Evolutionary conservation across 2,797 vertebrate species (phyloP).

Genomic region (Phoxinus dragarum): DNA sequence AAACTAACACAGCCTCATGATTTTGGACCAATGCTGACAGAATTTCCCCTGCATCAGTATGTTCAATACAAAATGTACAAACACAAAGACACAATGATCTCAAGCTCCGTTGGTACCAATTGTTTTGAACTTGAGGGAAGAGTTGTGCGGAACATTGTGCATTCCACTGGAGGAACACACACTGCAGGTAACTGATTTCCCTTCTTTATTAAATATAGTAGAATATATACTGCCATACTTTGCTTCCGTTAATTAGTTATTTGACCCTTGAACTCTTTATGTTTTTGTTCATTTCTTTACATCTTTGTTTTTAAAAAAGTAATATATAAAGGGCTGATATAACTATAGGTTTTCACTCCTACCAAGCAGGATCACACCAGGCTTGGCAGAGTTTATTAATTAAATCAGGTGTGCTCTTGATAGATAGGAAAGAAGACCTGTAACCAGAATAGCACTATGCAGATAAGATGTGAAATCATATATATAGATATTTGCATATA

Average conservation of each 20-base stretch:
- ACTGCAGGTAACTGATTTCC: neutral
- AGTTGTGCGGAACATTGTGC: no score
- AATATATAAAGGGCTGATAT: neutral
- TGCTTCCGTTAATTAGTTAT: neutral
- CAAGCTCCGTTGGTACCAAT: no score
- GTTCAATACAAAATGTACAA: no score
- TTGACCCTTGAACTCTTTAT: neutral
- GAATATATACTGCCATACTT: neutral
- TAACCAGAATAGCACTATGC: neutral
- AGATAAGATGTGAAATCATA: neutral
- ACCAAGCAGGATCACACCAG: neutral
- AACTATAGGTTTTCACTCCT: neutral
- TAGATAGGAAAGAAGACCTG: neutral
- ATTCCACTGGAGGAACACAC: no score
- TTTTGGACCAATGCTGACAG: no score
- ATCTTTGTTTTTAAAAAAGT: neutral
- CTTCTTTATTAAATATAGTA: neutral
- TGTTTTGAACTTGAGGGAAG: no score
- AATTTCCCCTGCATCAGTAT: no score
- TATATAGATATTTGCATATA: neutral
- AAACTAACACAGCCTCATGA: neutral
- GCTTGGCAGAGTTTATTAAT: neutral
- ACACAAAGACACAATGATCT: no score
- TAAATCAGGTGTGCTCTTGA: neutral
- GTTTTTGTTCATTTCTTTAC: neutral